Conservation (phyloP, 2,113 vertebrate genomes). For the Lepus americanus region DNA sequence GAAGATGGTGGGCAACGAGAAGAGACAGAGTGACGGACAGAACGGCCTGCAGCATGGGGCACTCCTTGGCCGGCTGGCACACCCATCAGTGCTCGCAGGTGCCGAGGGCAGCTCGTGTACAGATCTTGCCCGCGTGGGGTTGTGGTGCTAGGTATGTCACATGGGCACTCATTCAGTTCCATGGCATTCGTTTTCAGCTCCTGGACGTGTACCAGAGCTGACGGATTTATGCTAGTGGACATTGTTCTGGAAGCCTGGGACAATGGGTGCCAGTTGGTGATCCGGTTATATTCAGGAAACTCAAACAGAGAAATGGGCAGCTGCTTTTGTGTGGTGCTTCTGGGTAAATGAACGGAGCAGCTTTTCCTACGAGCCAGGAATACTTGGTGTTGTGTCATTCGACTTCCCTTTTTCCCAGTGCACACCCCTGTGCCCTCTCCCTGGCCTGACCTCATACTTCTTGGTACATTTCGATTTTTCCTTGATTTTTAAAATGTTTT, state of each 20-base stretch:
- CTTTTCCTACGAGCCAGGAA: slow-evolving; percentile 71
- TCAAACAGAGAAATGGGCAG: slow-evolving; percentile 69
- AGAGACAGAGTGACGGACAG: neutral
- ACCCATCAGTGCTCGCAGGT: neutral
- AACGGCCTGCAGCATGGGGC: neutral
- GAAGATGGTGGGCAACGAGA: neutral
- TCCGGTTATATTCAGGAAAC: slow-evolving; percentile 79
- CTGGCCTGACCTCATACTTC: neutral
- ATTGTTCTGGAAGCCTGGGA: slow-evolving; percentile 58
- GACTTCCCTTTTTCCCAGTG: slow-evolving; percentile 65
- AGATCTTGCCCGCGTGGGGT: neutral
- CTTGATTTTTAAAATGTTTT: slow-evolving; percentile 20
- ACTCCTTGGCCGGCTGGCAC: slow-evolving; percentile 1
- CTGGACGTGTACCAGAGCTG: slow-evolving; percentile 24
- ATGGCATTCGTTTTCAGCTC: neutral
- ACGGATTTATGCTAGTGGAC: slow-evolving; percentile 54
- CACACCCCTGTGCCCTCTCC: slow-evolving; percentile 18
- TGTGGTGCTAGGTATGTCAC: neutral
- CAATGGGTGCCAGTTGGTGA: slow-evolving; percentile 62
- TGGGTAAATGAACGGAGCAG: slow-evolving; percentile 60
- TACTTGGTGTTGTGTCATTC: slow-evolving; percentile 54
- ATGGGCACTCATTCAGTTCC: neutral
- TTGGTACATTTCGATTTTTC: slow-evolving; percentile 17
- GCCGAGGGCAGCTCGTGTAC: neutral
- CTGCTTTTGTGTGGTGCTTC: slow-evolving; percentile 76